phyloP scores from a whole-genome alignment of 2,888 invertebrate genomes.

The Dorcus parallelipipedus region DNA sequence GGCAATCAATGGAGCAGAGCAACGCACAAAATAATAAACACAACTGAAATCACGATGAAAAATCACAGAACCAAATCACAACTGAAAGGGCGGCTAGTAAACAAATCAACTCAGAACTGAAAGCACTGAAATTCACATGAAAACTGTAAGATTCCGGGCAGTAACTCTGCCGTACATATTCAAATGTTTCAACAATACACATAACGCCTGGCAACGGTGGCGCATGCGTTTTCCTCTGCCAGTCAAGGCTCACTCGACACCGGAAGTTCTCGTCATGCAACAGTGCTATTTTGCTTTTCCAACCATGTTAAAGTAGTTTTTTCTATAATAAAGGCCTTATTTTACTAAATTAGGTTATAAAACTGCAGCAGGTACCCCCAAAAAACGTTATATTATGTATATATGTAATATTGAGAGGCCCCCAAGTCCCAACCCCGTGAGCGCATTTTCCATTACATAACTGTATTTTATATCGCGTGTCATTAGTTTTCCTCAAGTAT shows the following conservation, averaged over 20 bases:
- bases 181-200: slow-evolving; percentile 47
- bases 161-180: slow-evolving; percentile 46
- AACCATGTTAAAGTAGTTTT: slow-evolving; percentile 40
- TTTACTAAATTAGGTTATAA: slow-evolving; percentile 17
- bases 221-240: slow-evolving; percentile 41
- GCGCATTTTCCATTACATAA: background rate
- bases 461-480: background rate
- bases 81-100: slow-evolving; percentile 9
- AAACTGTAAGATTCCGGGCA: slow-evolving; percentile 46
- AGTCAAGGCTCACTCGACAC: slow-evolving; percentile 44
- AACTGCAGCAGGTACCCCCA: slow-evolving; percentile 5
- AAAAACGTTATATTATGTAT: background rate
- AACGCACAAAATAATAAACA: slow-evolving; percentile 1
- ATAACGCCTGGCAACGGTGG: slow-evolving; percentile 45
- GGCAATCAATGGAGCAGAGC: too few species aligned
- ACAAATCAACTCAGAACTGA: slow-evolving; percentile 36
- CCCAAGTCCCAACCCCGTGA: too few species aligned
- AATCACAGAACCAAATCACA: slow-evolving; percentile 14
- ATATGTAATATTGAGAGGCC: too few species aligned
- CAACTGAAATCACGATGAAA: slow-evolving; percentile 8
- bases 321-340: slow-evolving; percentile 24
- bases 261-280: slow-evolving; percentile 48
- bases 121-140: slow-evolving; percentile 48
- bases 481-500: background rate
- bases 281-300: slow-evolving; percentile 45